Evolutionary conservation across 2,888 invertebrate species (phyloP).

Genomic region (Dexiosoma caninum): DNA sequence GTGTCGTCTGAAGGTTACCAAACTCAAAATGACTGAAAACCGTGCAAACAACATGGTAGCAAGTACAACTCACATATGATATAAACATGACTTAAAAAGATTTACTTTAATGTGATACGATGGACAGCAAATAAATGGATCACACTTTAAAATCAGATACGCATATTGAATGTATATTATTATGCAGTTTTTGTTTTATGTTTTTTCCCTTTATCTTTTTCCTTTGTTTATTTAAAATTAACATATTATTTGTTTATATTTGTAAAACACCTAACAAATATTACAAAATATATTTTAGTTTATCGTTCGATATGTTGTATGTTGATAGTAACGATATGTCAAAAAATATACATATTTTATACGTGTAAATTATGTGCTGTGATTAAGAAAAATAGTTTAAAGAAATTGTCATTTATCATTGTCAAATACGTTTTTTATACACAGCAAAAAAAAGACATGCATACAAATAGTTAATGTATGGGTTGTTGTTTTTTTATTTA

Average conservation of each 20-base stretch:
- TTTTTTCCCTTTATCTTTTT: neutral
- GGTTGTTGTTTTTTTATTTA: too few species aligned
- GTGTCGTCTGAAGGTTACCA: neutral
- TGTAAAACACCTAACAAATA: neutral
- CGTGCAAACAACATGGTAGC: slow-evolving; percentile 4
- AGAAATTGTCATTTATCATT: too few species aligned
- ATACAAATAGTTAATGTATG: too few species aligned
- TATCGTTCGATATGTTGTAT: neutral
- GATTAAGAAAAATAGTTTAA: too few species aligned
- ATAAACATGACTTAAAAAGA: neutral
- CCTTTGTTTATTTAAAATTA: neutral
- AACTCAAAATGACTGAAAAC: slow-evolving; percentile 24
- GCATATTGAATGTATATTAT: slow-evolving; percentile 44
- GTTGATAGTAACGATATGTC: too few species aligned
- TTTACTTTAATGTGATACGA: neutral
- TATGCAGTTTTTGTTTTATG: slow-evolving; percentile 25
- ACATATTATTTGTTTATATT: neutral
- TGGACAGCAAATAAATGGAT: slow-evolving; percentile 26
- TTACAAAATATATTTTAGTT: neutral
- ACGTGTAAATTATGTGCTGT: too few species aligned
- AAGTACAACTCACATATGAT: slow-evolving; percentile 33
- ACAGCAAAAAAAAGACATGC: too few species aligned
- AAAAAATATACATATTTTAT: too few species aligned
- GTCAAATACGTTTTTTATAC: too few species aligned
- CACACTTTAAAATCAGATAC: neutral